Evolutionary conservation across 2,113 vertebrate species (phyloP).

Genomic region (Varanus komodoensis): DNA sequence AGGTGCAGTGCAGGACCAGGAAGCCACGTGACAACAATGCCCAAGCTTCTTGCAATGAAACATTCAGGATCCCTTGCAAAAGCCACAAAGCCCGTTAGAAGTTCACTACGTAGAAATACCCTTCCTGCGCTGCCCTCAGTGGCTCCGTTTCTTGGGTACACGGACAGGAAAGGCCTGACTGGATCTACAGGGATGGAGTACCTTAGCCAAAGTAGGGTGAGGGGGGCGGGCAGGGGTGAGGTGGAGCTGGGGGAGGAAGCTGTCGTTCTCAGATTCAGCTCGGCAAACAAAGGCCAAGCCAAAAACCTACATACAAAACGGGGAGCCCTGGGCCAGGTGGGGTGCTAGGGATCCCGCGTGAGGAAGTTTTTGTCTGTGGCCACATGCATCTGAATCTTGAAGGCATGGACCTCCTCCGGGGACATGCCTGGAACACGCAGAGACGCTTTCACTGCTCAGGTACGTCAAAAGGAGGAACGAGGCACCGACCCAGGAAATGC

Average conservation of each 20-base stretch:
- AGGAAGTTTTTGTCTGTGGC: constrained; percentile 77
- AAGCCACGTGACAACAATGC: background rate
- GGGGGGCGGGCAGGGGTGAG: too few relatives aligned
- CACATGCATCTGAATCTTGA: constrained; percentile 76
- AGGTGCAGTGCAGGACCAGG: background rate
- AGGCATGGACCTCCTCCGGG: constrained; percentile 74
- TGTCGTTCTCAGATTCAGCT: background rate
- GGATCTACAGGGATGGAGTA: background rate
- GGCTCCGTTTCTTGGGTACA: background rate
- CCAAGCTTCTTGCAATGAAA: background rate
- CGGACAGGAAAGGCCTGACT: too few relatives aligned
- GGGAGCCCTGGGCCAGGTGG: constrained; percentile 6
- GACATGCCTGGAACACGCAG: constrained; percentile 76
- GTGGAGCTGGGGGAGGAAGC: too few relatives aligned
- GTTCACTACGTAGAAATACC: too few relatives aligned
- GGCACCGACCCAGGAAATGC: background rate
- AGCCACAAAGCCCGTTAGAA: background rate
- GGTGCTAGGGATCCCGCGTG: constrained; percentile 63
- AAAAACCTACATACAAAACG: constrained; percentile 31
- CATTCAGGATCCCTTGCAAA: background rate
- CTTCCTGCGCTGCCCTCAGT: background rate
- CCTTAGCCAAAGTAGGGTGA: too few relatives aligned
- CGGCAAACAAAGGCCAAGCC: background rate
- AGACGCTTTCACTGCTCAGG: constrained; percentile 41
- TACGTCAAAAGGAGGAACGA: background rate